phyloP scores from a whole-genome alignment of 1,140 invertebrate species.

The Leptinotarsa defecta region DNA sequence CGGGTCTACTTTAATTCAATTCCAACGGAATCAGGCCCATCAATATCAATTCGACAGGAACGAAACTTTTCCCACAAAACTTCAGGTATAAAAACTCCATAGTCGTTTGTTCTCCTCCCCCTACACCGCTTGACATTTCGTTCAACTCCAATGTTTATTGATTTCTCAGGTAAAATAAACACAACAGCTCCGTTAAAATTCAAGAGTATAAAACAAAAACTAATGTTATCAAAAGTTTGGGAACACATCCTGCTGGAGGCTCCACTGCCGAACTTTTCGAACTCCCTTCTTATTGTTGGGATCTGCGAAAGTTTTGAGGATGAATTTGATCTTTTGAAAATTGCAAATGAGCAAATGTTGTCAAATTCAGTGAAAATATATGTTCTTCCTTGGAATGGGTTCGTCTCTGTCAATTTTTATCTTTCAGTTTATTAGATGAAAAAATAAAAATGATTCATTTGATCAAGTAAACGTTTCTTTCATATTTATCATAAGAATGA shows the following conservation, averaged over 20 bases:
- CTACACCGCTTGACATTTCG: neutral
- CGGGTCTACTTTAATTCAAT: neutral
- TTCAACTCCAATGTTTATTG: slow-evolving; percentile 9
- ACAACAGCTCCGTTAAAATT: slow-evolving; percentile 3
- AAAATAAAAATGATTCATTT: too few relatives aligned
- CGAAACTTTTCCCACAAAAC: neutral
- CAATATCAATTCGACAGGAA: neutral
- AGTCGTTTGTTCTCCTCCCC: neutral
- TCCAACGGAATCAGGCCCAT: neutral
- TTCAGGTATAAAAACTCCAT: neutral
- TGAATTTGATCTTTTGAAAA: slow-evolving; percentile 2
- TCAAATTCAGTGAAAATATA: slow-evolving; percentile 12
- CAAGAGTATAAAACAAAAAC: slow-evolving; percentile 14
- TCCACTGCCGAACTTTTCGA: neutral
- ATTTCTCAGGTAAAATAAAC: slow-evolving; percentile 11
- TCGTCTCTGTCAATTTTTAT: neutral
- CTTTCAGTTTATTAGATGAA: too few relatives aligned
- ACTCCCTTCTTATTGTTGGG: slow-evolving; percentile 14
- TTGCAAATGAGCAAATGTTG: slow-evolving; percentile 15
- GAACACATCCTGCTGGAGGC: slow-evolving; percentile 3
- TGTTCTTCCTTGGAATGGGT: neutral
- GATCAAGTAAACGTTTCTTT: too few relatives aligned
- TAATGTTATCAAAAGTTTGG: slow-evolving; percentile 20
- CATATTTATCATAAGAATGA: too few relatives aligned
- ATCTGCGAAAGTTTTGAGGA: slow-evolving; percentile 13